Conservation (phyloP, 2,113 vertebrate species). For the Podarcis cretensis region DNA sequence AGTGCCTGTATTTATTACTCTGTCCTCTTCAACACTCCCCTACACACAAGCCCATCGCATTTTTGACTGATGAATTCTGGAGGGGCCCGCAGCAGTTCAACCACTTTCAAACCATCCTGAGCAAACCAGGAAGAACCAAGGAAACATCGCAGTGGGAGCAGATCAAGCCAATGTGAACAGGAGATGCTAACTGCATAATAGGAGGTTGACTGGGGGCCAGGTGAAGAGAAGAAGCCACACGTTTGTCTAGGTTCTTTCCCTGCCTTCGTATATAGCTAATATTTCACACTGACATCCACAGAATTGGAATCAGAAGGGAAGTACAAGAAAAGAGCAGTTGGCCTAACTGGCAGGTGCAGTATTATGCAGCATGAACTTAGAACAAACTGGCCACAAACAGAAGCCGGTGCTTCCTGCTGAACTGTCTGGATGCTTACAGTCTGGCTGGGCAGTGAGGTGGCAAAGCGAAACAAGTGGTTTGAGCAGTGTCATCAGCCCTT, state of each 20-base stretch:
- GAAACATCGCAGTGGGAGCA: background rate
- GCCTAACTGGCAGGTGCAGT: background rate
- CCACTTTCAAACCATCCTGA: background rate
- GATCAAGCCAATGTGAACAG: fast-evolving
- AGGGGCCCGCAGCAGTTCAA: background rate
- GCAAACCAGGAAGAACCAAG: background rate
- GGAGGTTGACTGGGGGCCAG: background rate
- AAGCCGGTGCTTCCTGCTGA: background rate
- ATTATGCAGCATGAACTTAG: background rate
- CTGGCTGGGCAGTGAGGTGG: background rate
- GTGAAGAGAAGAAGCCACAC: background rate
- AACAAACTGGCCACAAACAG: background rate
- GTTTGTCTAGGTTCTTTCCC: background rate
- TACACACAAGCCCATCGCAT: constrained; percentile 3
- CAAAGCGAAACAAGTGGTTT: background rate
- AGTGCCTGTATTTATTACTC: constrained; percentile 62
- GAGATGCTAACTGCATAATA: background rate
- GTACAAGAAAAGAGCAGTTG: background rate
- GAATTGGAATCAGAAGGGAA: background rate
- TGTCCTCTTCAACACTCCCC: background rate
- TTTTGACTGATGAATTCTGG: fast-evolving
- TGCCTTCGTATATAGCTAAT: background rate
- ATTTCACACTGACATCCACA: constrained; percentile 2
- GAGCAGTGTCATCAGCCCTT: background rate
- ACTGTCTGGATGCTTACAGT: background rate